phyloP scores from a whole-genome alignment of 1,140 invertebrate species.

The Vollenhovia emeryi region DNA sequence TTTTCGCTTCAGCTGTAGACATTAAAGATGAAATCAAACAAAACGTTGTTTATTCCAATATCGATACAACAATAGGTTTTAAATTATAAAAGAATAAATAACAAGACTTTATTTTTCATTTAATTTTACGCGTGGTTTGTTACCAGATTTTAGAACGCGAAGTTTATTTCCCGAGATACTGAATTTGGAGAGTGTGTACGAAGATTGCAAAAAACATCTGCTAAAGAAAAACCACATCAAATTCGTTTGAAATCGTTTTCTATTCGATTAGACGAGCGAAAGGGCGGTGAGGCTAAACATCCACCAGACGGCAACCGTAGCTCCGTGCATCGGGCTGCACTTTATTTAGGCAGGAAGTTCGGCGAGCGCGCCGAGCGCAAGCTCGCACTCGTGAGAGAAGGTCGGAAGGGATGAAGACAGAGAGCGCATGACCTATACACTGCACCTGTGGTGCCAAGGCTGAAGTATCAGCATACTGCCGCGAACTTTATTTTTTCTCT shows the following conservation, averaged over 20 bases:
- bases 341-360: slow-evolving; percentile 80
- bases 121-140: neutral
- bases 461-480: slow-evolving; percentile 75
- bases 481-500: slow-evolving; percentile 73
- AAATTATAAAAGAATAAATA: neutral
- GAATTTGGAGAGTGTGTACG: neutral
- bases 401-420: neutral
- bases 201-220: neutral
- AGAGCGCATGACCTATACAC: slow-evolving; percentile 35
- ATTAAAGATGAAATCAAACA: neutral
- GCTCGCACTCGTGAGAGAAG: slow-evolving; percentile 37
- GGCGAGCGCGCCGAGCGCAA: slow-evolving; percentile 42
- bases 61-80: neutral
- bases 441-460: slow-evolving; percentile 72
- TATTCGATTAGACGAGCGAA: neutral
- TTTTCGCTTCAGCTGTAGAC: neutral
- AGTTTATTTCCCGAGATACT: neutral
- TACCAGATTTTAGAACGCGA: neutral
- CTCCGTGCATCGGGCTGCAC: slow-evolving; percentile 73
- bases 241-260: neutral
- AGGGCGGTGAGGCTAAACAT: slow-evolving; percentile 51
- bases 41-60: neutral
- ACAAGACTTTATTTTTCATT: neutral
- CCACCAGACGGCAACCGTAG: slow-evolving; percentile 57
- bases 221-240: neutral